Percentiles rank a stretch among this genome's conserved stretches.
Evolutionary conservation across 2,113 vertebrate species (phyloP).

Genomic region (Petrocephalus zakoni): DNA sequence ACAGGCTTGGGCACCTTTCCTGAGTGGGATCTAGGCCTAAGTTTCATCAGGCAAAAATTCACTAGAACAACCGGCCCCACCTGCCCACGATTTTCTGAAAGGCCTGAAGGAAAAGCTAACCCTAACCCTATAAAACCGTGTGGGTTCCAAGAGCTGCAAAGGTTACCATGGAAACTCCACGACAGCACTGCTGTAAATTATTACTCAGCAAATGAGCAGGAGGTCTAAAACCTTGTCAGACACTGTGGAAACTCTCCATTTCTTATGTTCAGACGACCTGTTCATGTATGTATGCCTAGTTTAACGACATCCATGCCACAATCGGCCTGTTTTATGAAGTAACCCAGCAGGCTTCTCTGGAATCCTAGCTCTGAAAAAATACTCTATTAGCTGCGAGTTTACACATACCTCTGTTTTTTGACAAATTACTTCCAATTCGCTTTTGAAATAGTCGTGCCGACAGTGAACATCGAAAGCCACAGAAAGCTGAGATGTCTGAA

Average conservation of each 20-base stretch:
- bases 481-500: neutral
- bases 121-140: neutral
- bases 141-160: neutral
- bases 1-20: neutral
- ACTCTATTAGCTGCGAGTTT: neutral
- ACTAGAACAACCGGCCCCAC: neutral
- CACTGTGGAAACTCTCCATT: neutral
- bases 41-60: neutral
- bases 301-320: neutral
- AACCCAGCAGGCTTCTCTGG: neutral
- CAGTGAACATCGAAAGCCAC: neutral
- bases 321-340: neutral
- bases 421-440: neutral
- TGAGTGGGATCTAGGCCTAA: neutral
- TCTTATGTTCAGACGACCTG: neutral
- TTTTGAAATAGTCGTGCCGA: neutral
- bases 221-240: no score
- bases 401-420: neutral
- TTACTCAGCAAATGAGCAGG: neutral
- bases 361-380: neutral
- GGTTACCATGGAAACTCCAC: neutral
- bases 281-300: neutral
- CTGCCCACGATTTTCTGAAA: neutral
- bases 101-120: neutral
- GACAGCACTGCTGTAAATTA: neutral